Base-by-base conservation (phyloP, 2,888 invertebrate species). In the Chrysolina oricalcia region DNA sequence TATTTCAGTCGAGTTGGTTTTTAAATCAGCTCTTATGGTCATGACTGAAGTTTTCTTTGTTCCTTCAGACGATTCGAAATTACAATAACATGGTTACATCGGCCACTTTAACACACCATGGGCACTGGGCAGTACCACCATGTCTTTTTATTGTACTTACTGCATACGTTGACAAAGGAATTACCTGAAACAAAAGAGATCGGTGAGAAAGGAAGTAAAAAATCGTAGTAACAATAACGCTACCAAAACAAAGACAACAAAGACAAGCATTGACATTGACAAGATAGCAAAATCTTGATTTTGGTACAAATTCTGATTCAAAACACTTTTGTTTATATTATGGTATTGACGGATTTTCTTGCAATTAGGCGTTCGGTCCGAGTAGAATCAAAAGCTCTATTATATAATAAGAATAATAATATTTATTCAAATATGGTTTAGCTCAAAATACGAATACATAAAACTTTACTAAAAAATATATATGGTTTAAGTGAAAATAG, bases 171-270 rank as follows among this genome's bases (percentile, higher is more conserved):
- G 53, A 48, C 48, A 48, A 48, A 17, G 48, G 17, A 21, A 53
- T 53, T 53, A 53, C 53, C 53, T 53, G 53, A 53, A 53, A 53
- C 53, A 53, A 53, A 53, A 53, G 53, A 53, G 5, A 13, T 5
- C 17, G 11, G 48, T 21, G 13, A 21, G 19, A 53, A 53, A 53
- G 11, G 21, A 21, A 19, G 53, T 5, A 11, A 21, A 3, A 19
- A 53, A 43, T 43, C 15, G 43, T 43, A 43, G 43, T 15, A 43
- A 43, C 15, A 43, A 43, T 2, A 43, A 43, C 43, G 8, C 3
- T 43, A 43, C 15, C 43, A 43, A 43, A 43, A 15, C 3, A 1
- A 43, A 43, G 43, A 43, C 13, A 43, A 43, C 43, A 43, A 43
- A 43, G 5, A 43, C 9, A 40, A 40, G 10, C n/a, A n/a, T n/a